phyloP scores from a whole-genome alignment of 2,113 vertebrate species.

The Eira barbara region DNA sequence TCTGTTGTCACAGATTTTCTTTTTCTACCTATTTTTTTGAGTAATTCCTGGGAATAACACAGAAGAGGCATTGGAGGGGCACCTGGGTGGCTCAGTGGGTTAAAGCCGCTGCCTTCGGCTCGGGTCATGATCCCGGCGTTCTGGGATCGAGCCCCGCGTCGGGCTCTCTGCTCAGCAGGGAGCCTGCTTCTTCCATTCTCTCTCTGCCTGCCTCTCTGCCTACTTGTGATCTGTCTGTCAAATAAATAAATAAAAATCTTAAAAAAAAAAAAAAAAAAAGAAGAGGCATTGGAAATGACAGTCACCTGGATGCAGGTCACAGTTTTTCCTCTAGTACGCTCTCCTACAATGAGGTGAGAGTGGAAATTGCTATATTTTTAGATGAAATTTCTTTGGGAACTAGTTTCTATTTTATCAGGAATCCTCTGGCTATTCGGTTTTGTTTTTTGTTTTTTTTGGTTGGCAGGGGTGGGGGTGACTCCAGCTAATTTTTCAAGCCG shows the following conservation, averaged over 20 bases:
- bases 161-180: no score
- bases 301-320: background rate
- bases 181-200: no score
- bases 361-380: background rate
- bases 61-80: background rate
- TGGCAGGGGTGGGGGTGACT: background rate
- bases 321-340: no score
- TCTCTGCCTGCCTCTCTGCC: no score
- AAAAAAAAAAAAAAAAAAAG: no score
- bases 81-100: no score
- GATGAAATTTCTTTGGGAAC: background rate
- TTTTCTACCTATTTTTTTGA: background rate
- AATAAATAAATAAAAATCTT: no score
- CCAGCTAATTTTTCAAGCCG: slow-evolving; percentile 4
- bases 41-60: background rate
- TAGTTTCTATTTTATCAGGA: background rate
- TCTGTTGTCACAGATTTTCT: background rate
- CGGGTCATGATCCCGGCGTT: no score
- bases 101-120: no score
- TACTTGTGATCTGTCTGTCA: no score
- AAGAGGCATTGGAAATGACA: background rate
- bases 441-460: background rate
- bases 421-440: background rate
- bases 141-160: no score
- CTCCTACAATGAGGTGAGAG: background rate